A percentile compares a stretch with the other conserved stretches of the same genome.
These are phyloP conservation scores for Paragorgia papillata DNA, from an alignment of 92 coral and sea anemone species.

Conservation along the genomic window DNA sequence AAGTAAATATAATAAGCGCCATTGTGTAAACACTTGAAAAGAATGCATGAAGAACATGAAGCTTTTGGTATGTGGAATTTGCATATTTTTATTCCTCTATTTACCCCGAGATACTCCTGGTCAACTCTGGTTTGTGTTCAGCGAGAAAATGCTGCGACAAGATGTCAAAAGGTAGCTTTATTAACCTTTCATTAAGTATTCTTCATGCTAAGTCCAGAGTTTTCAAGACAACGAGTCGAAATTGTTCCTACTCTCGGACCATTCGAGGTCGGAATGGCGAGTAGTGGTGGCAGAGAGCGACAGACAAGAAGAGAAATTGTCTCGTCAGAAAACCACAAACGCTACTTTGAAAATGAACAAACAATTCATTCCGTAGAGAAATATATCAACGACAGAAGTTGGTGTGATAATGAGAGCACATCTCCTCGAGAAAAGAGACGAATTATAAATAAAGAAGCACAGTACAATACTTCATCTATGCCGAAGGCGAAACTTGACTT, in stretches of 20 bases:
- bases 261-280: background rate
- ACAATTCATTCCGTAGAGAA: background rate
- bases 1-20: background rate
- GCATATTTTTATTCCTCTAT: too few relatives aligned
- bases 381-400: slow-evolving; percentile 1
- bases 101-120: too few relatives aligned
- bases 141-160: background rate
- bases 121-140: background rate
- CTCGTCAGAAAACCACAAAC: background rate
- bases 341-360: background rate
- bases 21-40: background rate
- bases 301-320: background rate
- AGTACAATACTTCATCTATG: background rate
- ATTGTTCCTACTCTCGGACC: background rate
- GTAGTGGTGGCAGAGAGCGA: background rate
- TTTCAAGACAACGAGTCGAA: slow-evolving; percentile 5
- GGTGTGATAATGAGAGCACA: background rate
- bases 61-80: too few relatives aligned
- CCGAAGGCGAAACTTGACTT: background rate
- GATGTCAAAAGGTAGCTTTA: background rate
- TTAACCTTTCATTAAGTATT: background rate
- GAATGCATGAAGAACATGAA: background rate
- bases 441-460: background rate
- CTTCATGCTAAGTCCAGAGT: slow-evolving; percentile 12
- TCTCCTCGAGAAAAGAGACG: background rate